A percentile compares a stretch with the other conserved stretches of the same genome.
phyloP scores from a whole-genome alignment of 2,888 invertebrate genomes.

The Cerceris ruficornis region DNA sequence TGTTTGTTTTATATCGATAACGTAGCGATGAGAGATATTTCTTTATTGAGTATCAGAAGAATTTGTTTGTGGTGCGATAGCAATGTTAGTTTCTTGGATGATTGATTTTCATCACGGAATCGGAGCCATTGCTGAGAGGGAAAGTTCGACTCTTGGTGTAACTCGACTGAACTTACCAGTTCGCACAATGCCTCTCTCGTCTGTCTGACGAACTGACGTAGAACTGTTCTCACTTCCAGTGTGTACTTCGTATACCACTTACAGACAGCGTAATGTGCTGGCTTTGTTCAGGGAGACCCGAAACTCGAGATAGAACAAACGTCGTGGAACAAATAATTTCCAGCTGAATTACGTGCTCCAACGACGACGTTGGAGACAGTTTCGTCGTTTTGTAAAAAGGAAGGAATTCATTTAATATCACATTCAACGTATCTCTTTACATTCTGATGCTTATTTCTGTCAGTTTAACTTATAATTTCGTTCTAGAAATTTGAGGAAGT shows the following conservation, averaged over 20 bases:
- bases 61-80: too few species aligned
- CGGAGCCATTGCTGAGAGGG: constrained; percentile 49
- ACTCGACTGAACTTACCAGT: constrained; percentile 53
- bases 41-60: too few species aligned
- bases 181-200: constrained; percentile 43
- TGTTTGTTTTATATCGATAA: too few species aligned
- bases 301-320: constrained; percentile 31
- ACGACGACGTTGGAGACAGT: not conserved
- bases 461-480: too few species aligned
- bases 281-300: constrained; percentile 12
- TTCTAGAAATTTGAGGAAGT: too few species aligned
- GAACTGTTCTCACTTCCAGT: constrained; percentile 31
- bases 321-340: constrained; percentile 34
- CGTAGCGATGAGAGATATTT: too few species aligned
- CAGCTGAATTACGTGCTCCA: constrained; percentile 1
- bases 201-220: constrained; percentile 27
- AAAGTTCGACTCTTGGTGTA: constrained; percentile 50
- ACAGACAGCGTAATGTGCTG: constrained; percentile 22
- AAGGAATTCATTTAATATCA: not conserved
- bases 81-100: not conserved
- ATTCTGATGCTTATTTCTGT: too few species aligned
- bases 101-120: constrained; percentile 19
- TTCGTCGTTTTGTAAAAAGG: not conserved
- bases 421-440: too few species aligned
- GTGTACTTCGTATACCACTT: constrained; percentile 38